phyloP scores from a whole-genome alignment of 2,797 vertebrate species.

The Chiropotes sagulatus region DNA sequence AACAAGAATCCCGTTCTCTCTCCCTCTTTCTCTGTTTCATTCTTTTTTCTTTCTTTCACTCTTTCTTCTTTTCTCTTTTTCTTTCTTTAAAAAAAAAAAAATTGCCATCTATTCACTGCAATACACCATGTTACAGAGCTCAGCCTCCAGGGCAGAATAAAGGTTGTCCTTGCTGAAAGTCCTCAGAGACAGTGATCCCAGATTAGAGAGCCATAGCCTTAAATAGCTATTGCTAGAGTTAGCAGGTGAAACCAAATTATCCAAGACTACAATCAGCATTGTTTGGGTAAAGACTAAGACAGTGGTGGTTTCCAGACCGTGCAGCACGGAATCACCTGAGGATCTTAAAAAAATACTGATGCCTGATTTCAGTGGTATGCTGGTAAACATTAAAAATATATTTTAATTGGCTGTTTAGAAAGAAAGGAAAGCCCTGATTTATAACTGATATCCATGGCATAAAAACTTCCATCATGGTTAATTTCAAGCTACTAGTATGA shows the following conservation, averaged over 20 bases:
- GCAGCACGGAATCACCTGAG: neutral
- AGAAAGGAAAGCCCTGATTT: neutral
- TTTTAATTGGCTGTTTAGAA: neutral
- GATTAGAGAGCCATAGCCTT: neutral
- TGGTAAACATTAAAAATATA: neutral
- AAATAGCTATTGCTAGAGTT: neutral
- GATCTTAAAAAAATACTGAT: neutral
- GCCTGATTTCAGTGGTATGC: neutral
- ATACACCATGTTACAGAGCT: neutral
- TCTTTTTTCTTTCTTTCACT: too few relatives aligned
- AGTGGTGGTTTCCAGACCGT: neutral
- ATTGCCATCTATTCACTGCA: neutral
- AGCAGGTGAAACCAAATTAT: neutral
- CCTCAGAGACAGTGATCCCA: neutral
- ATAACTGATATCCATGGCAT: neutral
- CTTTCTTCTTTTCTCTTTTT: too few relatives aligned
- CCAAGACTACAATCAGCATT: neutral
- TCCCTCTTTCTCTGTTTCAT: too few relatives aligned
- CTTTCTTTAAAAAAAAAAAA: neutral
- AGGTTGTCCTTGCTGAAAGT: neutral
- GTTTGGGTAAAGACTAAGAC: neutral
- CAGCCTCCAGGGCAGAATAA: neutral
- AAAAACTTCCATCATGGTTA: neutral
- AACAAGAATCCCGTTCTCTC: too few relatives aligned
- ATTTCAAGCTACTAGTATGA: neutral